Evolutionary conservation across 2,113 vertebrate species (phyloP).

Genomic region (Ptychochromis oligacanthus): DNA sequence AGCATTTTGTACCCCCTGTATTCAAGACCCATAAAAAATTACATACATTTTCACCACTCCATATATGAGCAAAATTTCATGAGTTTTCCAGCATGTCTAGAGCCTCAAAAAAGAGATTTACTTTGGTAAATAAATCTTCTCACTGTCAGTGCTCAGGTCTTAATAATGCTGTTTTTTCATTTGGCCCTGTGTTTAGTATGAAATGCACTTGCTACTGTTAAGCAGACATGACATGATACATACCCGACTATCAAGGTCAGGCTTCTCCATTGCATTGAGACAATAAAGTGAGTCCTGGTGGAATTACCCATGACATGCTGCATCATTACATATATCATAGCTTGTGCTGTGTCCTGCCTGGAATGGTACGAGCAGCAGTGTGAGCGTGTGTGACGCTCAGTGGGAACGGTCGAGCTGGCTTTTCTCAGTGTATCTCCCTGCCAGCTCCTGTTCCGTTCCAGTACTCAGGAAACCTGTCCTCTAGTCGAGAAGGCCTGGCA

Average conservation of each 20-base stretch:
- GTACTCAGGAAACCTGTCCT: slow-evolving; percentile 76
- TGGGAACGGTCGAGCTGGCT: slow-evolving; percentile 72
- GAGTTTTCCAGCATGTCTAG: not conserved
- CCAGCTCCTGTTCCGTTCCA: slow-evolving; percentile 77
- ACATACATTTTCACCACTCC: no score
- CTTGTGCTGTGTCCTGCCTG: slow-evolving; percentile 4
- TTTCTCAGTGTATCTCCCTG: slow-evolving; percentile 74
- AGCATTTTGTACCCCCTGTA: no score
- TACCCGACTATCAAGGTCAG: slow-evolving; percentile 17
- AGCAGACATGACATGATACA: not conserved
- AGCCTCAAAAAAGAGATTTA: not conserved
- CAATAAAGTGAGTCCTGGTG: slow-evolving; percentile 30
- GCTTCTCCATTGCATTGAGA: not conserved
- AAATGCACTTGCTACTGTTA: not conserved
- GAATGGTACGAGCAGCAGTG: slow-evolving; percentile 18
- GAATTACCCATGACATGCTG: slow-evolving; percentile 26
- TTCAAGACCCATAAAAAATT: no score
- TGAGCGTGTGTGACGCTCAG: slow-evolving; percentile 56
- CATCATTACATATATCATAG: slow-evolving; percentile 39
- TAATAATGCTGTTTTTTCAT: not conserved
- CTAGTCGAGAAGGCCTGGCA: slow-evolving; percentile 74
- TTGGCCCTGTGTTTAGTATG: not conserved
- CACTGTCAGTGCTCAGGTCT: rapidly evolving
- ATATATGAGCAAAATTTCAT: no score
- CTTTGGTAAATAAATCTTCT: not conserved